Base-by-base conservation (phyloP, 2,113 vertebrate species). In the Laterallus jamaicensis region DNA sequence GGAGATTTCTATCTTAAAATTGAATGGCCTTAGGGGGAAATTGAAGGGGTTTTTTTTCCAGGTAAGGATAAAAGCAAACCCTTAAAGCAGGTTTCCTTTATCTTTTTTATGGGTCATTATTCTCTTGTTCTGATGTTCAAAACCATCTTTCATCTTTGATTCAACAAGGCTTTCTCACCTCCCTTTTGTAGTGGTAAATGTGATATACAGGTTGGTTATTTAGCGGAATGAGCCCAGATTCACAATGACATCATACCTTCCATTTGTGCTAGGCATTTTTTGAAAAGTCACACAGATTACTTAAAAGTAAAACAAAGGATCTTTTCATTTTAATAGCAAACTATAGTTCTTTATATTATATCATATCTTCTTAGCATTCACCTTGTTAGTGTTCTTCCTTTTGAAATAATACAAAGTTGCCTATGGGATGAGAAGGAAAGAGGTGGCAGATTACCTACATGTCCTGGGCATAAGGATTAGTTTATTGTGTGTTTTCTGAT, bases 131-230 rank as follows among this genome's bases (percentile, higher is more conserved):
- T 94, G 12, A 66, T 86, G 59, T 96, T 93, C 63, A 96, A 82
- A 96, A 92, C 11, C 12, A 21, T 84, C 94, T 97, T 96, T 97
- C 64, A 91, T 95, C 91, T 96, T 25, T 90, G 86, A 90, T 69
- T 97, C 56, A 49, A 55, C n/a, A 79, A 83, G 67, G 14, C 82
- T 84, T 92, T 78, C 79, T 88, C 49, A 73, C 35, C 42, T 95
- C 40, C 49, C 60, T 93, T 82, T 95, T 69, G 39, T 18, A 80
- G 68, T 49, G 55, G 44, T 67, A 37, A 50, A 18, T 93, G 75
- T 88, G 87, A 54, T 92, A 39, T 31, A 63, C 18, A 37, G n/a
- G 1, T 62, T 82, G 4, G 8, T 74, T 77, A 35, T 70, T 93
- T 80, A 78, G 66, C 37, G 50, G 37, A 85, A 81, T 70, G 5